Base-by-base conservation (phyloP, 2,113 vertebrate species). In the Prolemur simus region DNA sequence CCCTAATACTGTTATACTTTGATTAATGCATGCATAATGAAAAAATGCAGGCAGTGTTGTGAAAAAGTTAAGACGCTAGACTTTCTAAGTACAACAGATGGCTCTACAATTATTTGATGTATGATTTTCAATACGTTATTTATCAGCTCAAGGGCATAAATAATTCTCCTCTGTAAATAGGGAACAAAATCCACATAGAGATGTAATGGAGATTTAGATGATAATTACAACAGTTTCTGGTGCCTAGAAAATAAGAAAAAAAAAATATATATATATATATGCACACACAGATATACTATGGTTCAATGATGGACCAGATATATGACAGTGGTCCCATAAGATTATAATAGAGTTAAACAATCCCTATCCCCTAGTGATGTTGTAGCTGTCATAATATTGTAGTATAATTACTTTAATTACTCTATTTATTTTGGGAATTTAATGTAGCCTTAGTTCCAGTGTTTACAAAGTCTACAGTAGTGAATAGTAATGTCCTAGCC, bases 11-110 rank as follows among this genome's bases (percentile, higher is more conserved):
- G 7, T 3, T 6, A 4, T 20, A 3, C 3, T 3, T 20, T n/a
- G 37, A 20, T 14, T 58, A 42, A 9, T 1, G 6, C 0, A 5
- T 2, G 37, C 0, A 7, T 12, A 54, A 54, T 2, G 0, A 71
- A 21, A 23, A 73, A 20, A 76, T 2, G 6, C 3, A 47, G 15
- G 27, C 15, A 21, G 32, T 25, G 13, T 4, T 60, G 5, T 7
- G 39, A 76, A 89, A 42, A 60, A 21, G 12, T 29, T 20, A 32
- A 68, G 54, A 64, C 2, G 1, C 13, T 11, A 21, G 15, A 78
- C 56, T 23, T 32, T 8, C 47, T 25, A 42, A 64, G 25, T 29
- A n/a, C 49, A 69, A 6, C 2, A 37, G 34, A 27, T n/a, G 25
- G 14, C 45, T 87, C 63, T 45, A 9, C 32, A 10, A 1, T 54